Base-by-base conservation (phyloP, 2,113 vertebrate species). In the Ameiurus melas region DNA sequence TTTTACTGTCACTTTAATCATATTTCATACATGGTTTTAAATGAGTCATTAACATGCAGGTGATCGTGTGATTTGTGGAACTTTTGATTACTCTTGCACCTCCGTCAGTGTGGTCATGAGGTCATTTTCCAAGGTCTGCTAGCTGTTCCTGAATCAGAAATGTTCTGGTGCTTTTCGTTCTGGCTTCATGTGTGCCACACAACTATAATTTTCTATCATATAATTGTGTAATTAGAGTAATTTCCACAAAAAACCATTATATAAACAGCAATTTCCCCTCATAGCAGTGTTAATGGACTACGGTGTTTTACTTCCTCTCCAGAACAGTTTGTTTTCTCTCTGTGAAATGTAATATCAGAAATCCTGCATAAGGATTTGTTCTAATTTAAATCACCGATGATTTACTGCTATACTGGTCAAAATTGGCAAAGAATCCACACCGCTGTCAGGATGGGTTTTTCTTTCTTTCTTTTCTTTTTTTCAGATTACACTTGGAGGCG, bases 1-100 rank as follows among this genome's bases (percentile, higher is more conserved):
- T 89, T 78, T 81, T 55, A 53, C 83, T n/a, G 39, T 86, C 88
- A 87, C 33, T 85, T 70, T 68, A 90, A 89, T 93, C 86, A 51
- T 47, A 88, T 92, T 91, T 90, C 64, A 77, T 77, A 85, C 51
- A 60, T 83, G 33, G 43, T 84, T 89, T 90, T 83, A 85, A 85
- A 87, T 47, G 57, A 84, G 57, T 89, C 70, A 64, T 90, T 83
- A 78, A 85, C 85, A 85, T 89, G 85, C 82, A 82, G 68, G 73
- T 77, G 33, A 30, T 47, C 78, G 55, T 39, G 66, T 62, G 51
- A 78, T 85, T 88, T 78, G 80, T 70, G 55, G 55, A 4, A 12
- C 77, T 58, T 77, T 83, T 82, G n/a, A 70, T 86, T 70, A 66
- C 86, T 85, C 60, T 62, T 75, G 58, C 13, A 25, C 58, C 58